Base-by-base conservation (phyloP, 2,113 vertebrate genomes). In the Eretmochelys imbricata region DNA sequence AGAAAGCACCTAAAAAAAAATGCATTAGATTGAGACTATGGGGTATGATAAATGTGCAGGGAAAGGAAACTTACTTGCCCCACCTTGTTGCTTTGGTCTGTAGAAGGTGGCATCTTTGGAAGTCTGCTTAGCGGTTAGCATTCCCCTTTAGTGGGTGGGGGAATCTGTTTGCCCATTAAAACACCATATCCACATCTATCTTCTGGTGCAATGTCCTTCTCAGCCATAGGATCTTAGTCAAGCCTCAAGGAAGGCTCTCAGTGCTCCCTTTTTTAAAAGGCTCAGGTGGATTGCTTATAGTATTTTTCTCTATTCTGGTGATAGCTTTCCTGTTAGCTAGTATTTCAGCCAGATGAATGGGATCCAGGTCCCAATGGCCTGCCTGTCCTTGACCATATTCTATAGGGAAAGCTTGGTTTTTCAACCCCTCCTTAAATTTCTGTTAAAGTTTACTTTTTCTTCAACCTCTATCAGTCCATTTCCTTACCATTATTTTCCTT, bases 351-450 rank as follows among this genome's bases (percentile, higher is more conserved):
- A 2, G 35, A 27, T 54, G 1, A 1, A 31, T 22, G 5, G 14
- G 19, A 48, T 1, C 62, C 55, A 1, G 1, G 48, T 48, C 55
- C 72, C 0, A 0, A 19, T 42, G 59, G 25, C 35, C 75, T 69
- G 7, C 51, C 49, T 38, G 19, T 17, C 31, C 7, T 8, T 1
- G 25, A 24, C 29, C 79, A 69, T 69, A n/a, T 35, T 57, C 82
- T 27, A 0, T 0, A 35, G 80, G 51, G 69, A 86, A 48, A n/a
- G 19, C 6, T 25, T 81, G 31, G 31, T 62, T 84, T 79, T 80
- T 42, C 80, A 38, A 13, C 42, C 31, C 65, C 13, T 4, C 0
- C 19, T 31, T n/a, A 31, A 6, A 16, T 12, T 88, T 89, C 2
- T 22, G 10, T 46, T 35, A 17, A 55, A 29, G 6, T 29, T 83